phyloP scores from a whole-genome alignment of 2,888 invertebrate genomes.

The Lithosia quadra region DNA sequence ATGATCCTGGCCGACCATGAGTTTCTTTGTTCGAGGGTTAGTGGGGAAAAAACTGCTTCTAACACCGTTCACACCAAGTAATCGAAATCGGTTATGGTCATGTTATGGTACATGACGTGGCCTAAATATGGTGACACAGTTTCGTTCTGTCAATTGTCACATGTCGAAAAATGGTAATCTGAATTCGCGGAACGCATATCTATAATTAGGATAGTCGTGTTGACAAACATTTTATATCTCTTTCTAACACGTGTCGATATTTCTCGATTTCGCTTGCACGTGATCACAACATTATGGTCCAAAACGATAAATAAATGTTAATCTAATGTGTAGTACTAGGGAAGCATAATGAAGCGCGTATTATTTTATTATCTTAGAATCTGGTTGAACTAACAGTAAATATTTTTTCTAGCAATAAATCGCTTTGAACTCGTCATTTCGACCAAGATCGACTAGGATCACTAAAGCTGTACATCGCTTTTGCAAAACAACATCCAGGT shows the following conservation, averaged over 20 bases:
- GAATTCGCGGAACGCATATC: conserved; percentile 46
- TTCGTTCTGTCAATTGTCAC: background rate
- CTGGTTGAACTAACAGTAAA: too few species aligned
- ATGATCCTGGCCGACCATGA: background rate
- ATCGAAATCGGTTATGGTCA: background rate
- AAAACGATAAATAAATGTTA: conserved; percentile 4
- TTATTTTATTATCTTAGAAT: background rate
- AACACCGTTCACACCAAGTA: background rate
- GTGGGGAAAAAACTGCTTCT: too few species aligned
- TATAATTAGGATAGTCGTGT: conserved; percentile 72
- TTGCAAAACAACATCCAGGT: background rate
- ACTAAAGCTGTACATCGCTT: background rate
- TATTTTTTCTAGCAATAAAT: too few species aligned
- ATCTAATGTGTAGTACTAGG: conserved; percentile 1
- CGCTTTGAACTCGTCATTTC: background rate
- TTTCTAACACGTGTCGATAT: conserved; percentile 37
- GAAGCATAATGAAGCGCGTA: background rate
- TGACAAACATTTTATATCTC: conserved; percentile 72
- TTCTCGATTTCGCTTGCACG: background rate
- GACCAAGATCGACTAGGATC: background rate
- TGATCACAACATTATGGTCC: background rate
- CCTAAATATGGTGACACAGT: background rate
- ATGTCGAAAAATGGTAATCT: background rate
- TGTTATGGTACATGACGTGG: background rate
- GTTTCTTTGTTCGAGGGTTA: background rate